These are phyloP conservation scores for Poeciliopsis paucimaculata DNA, from an alignment of 2,797 vertebrate genomes.

Conservation along the genomic window DNA sequence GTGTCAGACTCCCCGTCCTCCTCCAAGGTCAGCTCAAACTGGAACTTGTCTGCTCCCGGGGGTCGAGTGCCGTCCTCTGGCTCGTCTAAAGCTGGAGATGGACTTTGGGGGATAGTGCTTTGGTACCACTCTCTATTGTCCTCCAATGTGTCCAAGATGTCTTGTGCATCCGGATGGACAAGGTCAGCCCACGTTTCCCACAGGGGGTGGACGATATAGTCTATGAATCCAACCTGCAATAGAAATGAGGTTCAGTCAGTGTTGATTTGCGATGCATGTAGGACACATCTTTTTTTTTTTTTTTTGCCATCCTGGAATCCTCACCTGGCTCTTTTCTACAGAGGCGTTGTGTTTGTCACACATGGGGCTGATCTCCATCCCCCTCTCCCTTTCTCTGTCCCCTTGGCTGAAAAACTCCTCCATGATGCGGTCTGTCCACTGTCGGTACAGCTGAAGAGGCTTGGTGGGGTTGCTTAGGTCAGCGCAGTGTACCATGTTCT, in stretches of 20 bases:
- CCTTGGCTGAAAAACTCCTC: slow-evolving; percentile 98
- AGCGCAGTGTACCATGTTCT: slow-evolving; percentile 99
- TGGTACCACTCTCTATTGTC: slow-evolving; percentile 99
- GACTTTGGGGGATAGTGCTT: slow-evolving; percentile 99
- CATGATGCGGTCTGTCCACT: slow-evolving; percentile 99
- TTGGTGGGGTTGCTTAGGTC: slow-evolving; percentile 98
- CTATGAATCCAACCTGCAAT: slow-evolving; percentile 95
- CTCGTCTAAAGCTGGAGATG: slow-evolving; percentile 91
- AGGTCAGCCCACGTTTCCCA: slow-evolving; percentile 99
- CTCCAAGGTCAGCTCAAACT: slow-evolving; percentile 97
- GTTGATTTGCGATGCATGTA: background rate
- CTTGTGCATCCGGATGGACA: slow-evolving; percentile 96
- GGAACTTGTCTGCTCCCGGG: slow-evolving; percentile 95
- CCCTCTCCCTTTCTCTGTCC: slow-evolving; percentile 93
- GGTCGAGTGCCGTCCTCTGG: slow-evolving; percentile 88
- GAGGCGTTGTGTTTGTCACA: slow-evolving; percentile 99
- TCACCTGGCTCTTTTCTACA: slow-evolving; percentile 97
- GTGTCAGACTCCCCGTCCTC: slow-evolving; percentile 98
- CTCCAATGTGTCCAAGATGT: slow-evolving; percentile 97
- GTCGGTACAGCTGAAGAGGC: slow-evolving; percentile 93
- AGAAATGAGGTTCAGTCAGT: background rate
- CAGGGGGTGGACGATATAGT: slow-evolving; percentile 98
- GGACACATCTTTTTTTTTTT: background rate
- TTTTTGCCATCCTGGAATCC: background rate
- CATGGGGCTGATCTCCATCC: slow-evolving; percentile 99